Base-by-base conservation (phyloP, 2,797 vertebrate species). In the Clarias fuscus region DNA sequence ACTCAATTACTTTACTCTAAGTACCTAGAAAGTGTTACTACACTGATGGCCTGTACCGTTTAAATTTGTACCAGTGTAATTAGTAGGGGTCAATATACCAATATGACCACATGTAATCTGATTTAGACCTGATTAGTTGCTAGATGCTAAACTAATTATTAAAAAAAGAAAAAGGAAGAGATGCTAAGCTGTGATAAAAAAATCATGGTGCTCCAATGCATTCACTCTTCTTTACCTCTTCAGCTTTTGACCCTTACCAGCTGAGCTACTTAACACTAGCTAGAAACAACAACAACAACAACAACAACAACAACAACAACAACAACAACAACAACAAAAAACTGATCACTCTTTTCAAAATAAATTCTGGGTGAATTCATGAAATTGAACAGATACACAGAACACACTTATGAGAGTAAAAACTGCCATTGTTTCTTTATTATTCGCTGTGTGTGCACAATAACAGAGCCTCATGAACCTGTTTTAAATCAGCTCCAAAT, bases 21-120 rank as follows among this genome's bases (percentile, higher is more conserved):
- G 27, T 30, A 33, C 68, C 7, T 27, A 8, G 78, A 48, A 20
- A 48, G 61, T 65, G 37, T 81, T 48, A 81, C 61, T 81, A 64
- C 78, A 43, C 1, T 27, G 78, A n/a, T 81, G 78, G 48, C 61
- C 78, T 81, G 48, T 81, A 81, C 30, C 24, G 48, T 93, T 92
- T 92, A 90, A 89, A 84, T 89, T 89, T 62, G 68, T 59, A 71
- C 37, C 10, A 10, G 67, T 83, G 43, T 72, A 71, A 72, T 71
- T 72, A 71, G 22, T 40, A 20, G 22, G 61, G 82, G 37, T 71
- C 67, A 72, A 83, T 83, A 59, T 71, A 83, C 48, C 48, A 48
- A 48, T 48, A 59, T 18, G 56, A 83, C 70, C 18, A 37, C 40
- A 13, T 14, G 15, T 40, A 43, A 59, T 72, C 48, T n/a, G 30